Evolutionary conservation across 1,140 invertebrate genomes (phyloP), one percentile per base, ranked within the genome.

Genomic region (Adelges cooleyi): DNA sequence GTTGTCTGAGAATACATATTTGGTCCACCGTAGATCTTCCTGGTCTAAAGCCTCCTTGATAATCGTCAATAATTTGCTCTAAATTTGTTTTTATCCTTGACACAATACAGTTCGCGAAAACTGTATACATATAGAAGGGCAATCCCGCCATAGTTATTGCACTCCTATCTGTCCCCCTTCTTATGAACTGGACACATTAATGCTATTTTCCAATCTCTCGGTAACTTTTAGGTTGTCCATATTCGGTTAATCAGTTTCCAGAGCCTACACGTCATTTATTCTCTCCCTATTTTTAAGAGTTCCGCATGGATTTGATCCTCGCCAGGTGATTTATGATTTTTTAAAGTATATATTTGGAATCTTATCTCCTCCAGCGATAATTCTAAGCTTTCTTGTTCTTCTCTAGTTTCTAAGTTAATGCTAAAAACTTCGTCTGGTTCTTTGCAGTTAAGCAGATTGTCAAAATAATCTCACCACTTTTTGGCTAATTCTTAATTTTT

Each of bases 131-230:
- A 54, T n/a, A 66, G 44, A 5, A 66, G 17, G 29, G 53, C 40
- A 44, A 66, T 66, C 15, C 42, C 52, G 27, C 42, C 33, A n/a
- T 51, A 69, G 17, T 65, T 53, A 48, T 65, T 65, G 15, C 38
- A 65, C 6, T 40, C 29, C 20, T 38, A 25, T 53, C 67, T 69
- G 46, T 68, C 65, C 9, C 70, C 70, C 65, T 59, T 66, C 66
- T 70, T 68, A 36, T 54, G 52, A 20, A 69, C 66, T 29, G 68
- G 59, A 38, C 50, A 36, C 56, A 70, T 68, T 13, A 67, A n/a
- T 22, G 53, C 65, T 40, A 29, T 66, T 65, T 69, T 71, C 68
- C 71, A 71, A 23, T 50, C 18, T 5, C 11, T 13, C 1, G 70
- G 70, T 15, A 69, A 66, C 38, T 69, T 67, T 27, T 46, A 25